Conservation (phyloP, 2,797 vertebrate species). For the Psittacula derbiana region DNA sequence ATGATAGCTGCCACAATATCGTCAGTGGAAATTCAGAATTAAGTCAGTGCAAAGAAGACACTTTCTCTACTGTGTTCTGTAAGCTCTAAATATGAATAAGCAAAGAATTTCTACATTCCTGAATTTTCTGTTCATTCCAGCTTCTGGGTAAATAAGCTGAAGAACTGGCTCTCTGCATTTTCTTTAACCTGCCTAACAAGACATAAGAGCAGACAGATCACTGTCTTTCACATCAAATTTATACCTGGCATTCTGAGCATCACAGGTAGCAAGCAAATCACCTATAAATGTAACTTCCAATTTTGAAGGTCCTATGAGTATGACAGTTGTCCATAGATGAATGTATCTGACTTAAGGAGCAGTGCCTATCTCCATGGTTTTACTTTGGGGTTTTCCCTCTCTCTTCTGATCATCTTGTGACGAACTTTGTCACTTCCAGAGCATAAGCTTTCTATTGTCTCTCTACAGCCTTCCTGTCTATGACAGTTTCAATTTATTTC, state of each 20-base stretch:
- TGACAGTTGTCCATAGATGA: background rate
- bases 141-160: background rate
- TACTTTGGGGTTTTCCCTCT: fast-evolving
- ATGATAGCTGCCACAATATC: background rate
- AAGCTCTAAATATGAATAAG: background rate
- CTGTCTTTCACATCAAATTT: background rate
- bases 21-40: background rate
- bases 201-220: background rate
- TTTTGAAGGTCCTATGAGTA: background rate
- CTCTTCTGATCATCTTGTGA: background rate
- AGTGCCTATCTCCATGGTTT: background rate
- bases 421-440: background rate
- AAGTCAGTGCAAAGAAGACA: background rate
- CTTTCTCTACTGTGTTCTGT: background rate
- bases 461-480: background rate
- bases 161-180: background rate
- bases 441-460: background rate
- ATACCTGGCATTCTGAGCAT: background rate
- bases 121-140: background rate
- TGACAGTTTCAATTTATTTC: background rate
- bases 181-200: background rate
- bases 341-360: background rate
- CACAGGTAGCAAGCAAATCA: background rate
- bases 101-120: background rate
- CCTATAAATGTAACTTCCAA: background rate